Evolutionary conservation across 2,113 vertebrate genomes (phyloP), one percentile per base, ranked within the genome.

Genomic region (Tretioscincus oriximinensis): DNA sequence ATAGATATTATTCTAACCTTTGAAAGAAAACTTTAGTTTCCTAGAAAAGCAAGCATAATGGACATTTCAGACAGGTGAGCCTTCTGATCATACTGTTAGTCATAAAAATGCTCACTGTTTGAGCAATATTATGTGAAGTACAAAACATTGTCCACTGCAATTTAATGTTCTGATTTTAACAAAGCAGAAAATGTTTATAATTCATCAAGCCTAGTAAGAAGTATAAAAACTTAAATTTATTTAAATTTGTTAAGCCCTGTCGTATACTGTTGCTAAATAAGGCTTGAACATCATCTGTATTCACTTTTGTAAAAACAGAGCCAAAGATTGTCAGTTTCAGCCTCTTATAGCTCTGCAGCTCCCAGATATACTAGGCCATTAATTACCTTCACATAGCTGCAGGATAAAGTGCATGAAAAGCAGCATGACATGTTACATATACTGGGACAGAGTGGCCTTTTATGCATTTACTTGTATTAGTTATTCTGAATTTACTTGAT

Each of bases 1-100:
- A 28, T 54, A 77, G 86, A 69, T 28, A 41, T 4, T 82, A 64
- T 77, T 80, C 21, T 31, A 84, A 63, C 51, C 90, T 88, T 70
- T 0, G 0, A 82, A 76, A 60, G 77, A 76, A 45, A 77, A 61
- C 9, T 83, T 79, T 80, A 72, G 81, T 91, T 90, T 60, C 24
- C 65, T 78, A 29, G 6, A 87, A 47, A 22, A 68, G 8, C 26
- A 77, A 76, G 28, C 21, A 64, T 74, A 64, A 73, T 9, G 64
- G 69, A 10, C 47, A 78, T 80, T 88, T 85, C 73, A 83, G 12
- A 7, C 45, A 87, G 58, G 85, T 29, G 28, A 86, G 7, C 63
- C 47, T 90, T 78, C 81, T 87, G 83, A 82, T 41, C 76, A 70
- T 77, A 77, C 79, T 47, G 22, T 83, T 80, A 78, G 74, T 73